These are phyloP conservation scores for Ceratosolen solmsi DNA, from an alignment of 1,140 invertebrate species.

Conservation along the genomic window DNA sequence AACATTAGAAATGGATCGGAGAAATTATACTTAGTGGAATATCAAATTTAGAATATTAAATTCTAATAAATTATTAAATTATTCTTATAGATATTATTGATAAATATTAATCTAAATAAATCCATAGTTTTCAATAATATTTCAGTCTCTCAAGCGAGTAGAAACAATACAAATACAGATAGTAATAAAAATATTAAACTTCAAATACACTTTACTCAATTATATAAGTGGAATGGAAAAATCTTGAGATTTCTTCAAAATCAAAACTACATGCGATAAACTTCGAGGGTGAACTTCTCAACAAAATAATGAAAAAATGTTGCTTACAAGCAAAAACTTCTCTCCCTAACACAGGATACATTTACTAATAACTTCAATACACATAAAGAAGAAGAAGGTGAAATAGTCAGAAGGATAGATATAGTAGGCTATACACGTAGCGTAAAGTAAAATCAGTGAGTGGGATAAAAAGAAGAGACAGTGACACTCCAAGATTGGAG, in stretches of 20 bases:
- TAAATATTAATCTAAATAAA: too few species aligned
- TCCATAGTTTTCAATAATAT: too few species aligned
- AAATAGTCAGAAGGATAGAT: not conserved
- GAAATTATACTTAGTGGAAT: too few species aligned
- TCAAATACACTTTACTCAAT: too few species aligned
- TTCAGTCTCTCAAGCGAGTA: too few species aligned
- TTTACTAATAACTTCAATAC: constrained; percentile 46
- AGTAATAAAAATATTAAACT: too few species aligned
- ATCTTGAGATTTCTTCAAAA: constrained; percentile 1
- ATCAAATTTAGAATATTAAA: too few species aligned
- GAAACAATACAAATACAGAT: too few species aligned
- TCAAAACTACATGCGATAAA: not conserved
- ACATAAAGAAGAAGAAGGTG: not conserved
- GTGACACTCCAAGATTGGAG: constrained; percentile 23
- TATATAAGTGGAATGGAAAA: too few species aligned
- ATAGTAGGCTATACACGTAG: not conserved
- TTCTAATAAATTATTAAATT: too few species aligned
- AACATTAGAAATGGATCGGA: too few species aligned
- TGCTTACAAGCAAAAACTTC: constrained; percentile 23
- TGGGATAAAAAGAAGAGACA: constrained; percentile 12
- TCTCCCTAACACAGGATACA: not conserved
- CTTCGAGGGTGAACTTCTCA: not conserved
- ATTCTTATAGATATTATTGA: too few species aligned
- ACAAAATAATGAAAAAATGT: constrained; percentile 12
- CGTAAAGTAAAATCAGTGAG: not conserved